Evolutionary conservation across 2,888 invertebrate species (phyloP), one percentile per base, ranked within the genome.

Genomic region (Perdita meconis): DNA sequence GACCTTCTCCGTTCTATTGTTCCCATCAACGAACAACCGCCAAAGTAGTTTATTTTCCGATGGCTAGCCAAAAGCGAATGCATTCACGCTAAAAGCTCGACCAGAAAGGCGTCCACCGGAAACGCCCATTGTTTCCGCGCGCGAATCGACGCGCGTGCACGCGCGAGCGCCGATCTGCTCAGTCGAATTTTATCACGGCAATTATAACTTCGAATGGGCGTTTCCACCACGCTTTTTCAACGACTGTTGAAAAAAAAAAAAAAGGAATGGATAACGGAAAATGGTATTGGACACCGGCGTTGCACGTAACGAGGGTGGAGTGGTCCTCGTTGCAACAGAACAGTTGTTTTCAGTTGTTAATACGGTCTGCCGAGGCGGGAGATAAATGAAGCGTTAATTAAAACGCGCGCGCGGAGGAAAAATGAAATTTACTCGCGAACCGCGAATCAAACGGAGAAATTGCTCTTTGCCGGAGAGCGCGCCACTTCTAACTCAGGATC

Each of bases 41-140:
- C 71, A 68, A 80, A 80, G 80, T 80, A 76, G 71, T 72, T 80
- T 79, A 80, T 80, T 80, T 80, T 78, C 80, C 68, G 80, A 75
- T 67, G 75, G 71, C 68, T 64, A 60, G 61, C 68, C 79, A 53
- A 40, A 19, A 19, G 44, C 22, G 59, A 34, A 26, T 40, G 64
- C 64, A 63, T 59, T 64, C 57, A 38, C 69, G 69, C 69, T 57
- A 64, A 75, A 69, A 75, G 59, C 68, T 55, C 63, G 55, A 30
- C 30, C 47, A 47, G 69, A 36, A 79, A 64, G 64, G 60, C 66
- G 63, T 16, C 12, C 26, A 55, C 38, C 69, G 34, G 61, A 53
- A 26, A n/a, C 56, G n/a, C 24, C 50, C 42, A 68, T 78, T 78
- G 78, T 78, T 60, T 56, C 63, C 40, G 26, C 57, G 22, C 50